Base-by-base conservation (phyloP, 1,140 invertebrate species). In the Neodiprion pinetum region DNA sequence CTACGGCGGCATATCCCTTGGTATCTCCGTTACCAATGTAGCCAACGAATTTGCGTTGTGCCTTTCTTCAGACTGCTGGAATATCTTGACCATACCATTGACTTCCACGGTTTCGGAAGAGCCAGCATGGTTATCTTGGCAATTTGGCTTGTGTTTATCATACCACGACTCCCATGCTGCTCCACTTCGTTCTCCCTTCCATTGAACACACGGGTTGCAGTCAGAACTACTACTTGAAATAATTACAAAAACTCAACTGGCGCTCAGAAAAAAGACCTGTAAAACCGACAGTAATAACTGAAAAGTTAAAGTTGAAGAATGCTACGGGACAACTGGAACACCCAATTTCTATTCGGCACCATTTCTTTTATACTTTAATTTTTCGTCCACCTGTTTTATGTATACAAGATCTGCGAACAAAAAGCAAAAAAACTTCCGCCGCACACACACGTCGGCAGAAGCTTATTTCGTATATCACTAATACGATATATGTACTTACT, bases 21-120 rank as follows among this genome's bases (percentile, higher is more conserved):
- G 69, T 70, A 17, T 70, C 69, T 12, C 23, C 69, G 23, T 70
- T 28, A 17, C 69, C 69, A 28, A 70, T 70, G 28, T 70, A 70
- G n/a, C 23, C 23, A 14, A 23, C 23, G 49, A 70, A 12, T 70
- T 70, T 12, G 49, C 69, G 17, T 40, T 23, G 28, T 70, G 49
- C 17, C 47, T 70, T 9, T 70, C 69, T 12, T 48, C 69, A 14
- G 69, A 70, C 17, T 28, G 47, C 14, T 70, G n/a, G 23, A 70
- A 70, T 14, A 70, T 21, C 17, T 40, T 21, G 40, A 70, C 14
- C 28, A 70, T 70, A 40, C 47, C 47, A 8, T 70, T 48, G 17
- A 21, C 9, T 70, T 70, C 69, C 47, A 70, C 47, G 10, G 69
- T 12, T 28, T 47, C 69, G n/a, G 69, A 21, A 14, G 69, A 70